Evolutionary conservation across 2,797 vertebrate species (phyloP), one percentile per base, ranked within the genome.

Genomic region (Acanthurus lineatus): DNA sequence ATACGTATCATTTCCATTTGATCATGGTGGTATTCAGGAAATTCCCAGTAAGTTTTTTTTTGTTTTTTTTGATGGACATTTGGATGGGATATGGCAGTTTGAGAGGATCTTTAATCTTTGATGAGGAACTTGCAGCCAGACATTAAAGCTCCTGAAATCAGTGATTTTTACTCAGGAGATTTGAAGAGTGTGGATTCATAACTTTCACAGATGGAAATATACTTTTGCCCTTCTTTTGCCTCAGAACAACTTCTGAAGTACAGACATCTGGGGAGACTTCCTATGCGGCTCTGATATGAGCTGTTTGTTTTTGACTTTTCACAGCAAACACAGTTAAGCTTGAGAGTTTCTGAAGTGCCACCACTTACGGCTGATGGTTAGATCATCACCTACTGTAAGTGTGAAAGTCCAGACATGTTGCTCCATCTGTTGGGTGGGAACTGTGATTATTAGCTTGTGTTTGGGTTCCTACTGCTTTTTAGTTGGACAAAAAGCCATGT

Each of bases 381-480:
- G 65, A 84, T 86, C 82, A 63, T 76, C 89, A 88, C 79, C 86
- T 86, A 75, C 81, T 84, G 81, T 85, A 89, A 86, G 88, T 82
- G 87, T 88, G 84, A 90, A 88, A 76, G 85, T 84, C 84, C 83
- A 89, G 85, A 82, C 86, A 89, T 77, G 80, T 54, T 7, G 56
- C 78, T 83, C 87, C 85, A 89, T 94, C 91, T 92, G 86, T 84
- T 79, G 59, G 49, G 49, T 83, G 69, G 70, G 53, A 83, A 67
- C 66, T 2, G 51, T 82, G 88, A 79, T 86, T 74, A 82, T 87
- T 73, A 77, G 79, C 54, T 77, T 28, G 60, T 45, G 44, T 60
- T 72, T 4, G 49, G 44, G 65, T 73, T 75, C 38, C 79, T 69
- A 62, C 68, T 12, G 11, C 67, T 15, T 45, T 71, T 60, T 44